These are phyloP conservation scores for Sus cebifrons DNA, from an alignment of 2,797 vertebrate genomes.

Conservation along the genomic window DNA sequence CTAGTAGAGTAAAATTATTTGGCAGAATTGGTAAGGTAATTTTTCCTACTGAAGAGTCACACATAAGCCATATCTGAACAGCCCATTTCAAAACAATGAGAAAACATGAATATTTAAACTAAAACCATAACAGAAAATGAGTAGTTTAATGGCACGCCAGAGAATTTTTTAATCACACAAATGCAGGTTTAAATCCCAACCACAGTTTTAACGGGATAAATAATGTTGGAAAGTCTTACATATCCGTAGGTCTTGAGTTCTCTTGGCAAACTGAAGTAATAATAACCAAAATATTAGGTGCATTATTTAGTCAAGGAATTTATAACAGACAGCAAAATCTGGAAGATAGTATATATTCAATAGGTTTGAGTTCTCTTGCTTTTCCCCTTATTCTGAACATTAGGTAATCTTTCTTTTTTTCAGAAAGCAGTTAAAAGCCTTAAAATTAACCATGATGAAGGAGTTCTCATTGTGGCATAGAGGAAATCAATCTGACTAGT, in stretches of 20 bases:
- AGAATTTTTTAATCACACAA: not conserved
- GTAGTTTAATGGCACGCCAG: not conserved
- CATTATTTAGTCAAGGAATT: not conserved
- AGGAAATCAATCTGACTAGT: too few species aligned
- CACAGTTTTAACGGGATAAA: not conserved
- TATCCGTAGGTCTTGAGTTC: not conserved
- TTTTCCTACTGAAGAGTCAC: not conserved
- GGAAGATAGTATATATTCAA: not conserved
- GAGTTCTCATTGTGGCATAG: too few species aligned
- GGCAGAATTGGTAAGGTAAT: not conserved
- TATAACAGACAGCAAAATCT: not conserved
- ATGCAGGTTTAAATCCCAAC: not conserved
- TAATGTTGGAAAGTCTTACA: not conserved
- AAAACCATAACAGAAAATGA: not conserved
- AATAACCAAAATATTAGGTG: not conserved
- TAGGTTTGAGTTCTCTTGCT: not conserved
- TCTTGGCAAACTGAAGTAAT: not conserved
- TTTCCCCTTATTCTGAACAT: not conserved
- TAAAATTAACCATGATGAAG: not conserved
- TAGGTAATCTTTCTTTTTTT: not conserved
- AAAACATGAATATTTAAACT: not conserved
- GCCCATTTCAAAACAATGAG: not conserved
- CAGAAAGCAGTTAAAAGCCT: constrained; percentile 28
- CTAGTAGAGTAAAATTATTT: not conserved
- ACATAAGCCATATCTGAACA: not conserved